Conservation (phyloP, 2,888 invertebrate genomes). For the Parelbella ahira region DNA sequence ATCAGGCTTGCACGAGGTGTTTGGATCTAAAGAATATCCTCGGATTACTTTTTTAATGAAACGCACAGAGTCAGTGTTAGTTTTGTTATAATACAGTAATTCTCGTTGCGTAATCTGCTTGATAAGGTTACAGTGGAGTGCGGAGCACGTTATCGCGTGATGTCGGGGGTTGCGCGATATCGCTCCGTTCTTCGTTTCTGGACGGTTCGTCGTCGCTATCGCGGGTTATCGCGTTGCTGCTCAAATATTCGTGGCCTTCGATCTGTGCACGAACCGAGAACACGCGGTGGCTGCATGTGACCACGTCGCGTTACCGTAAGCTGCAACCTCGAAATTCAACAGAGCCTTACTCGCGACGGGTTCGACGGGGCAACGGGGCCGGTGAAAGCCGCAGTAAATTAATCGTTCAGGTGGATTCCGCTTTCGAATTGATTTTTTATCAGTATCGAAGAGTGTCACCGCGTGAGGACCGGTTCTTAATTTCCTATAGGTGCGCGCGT, state of each 20-base stretch:
- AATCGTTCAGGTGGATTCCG: constrained; percentile 69
- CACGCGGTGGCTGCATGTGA: constrained; percentile 28
- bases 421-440: constrained; percentile 75
- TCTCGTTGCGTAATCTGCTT: constrained; percentile 7
- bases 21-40: too few species aligned
- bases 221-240: constrained; percentile 31
- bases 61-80: not conserved
- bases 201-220: constrained; percentile 32
- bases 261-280: constrained; percentile 24
- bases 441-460: constrained; percentile 55
- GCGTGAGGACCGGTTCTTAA: constrained; percentile 68
- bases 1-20: too few species aligned
- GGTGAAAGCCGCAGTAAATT: constrained; percentile 68
- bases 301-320: constrained; percentile 28
- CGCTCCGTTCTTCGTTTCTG: constrained; percentile 34
- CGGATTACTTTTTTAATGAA: too few species aligned
- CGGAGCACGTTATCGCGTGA: constrained; percentile 29
- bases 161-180: constrained; percentile 37
- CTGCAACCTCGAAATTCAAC: constrained; percentile 22
- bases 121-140: constrained; percentile 17
- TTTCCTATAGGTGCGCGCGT: constrained; percentile 63
- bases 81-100: not conserved
- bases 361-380: constrained; percentile 34
- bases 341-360: constrained; percentile 24
- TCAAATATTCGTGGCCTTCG: constrained; percentile 25